Evolutionary conservation across 2,797 vertebrate genomes (phyloP).

Genomic region (Centropyge bicolor): DNA sequence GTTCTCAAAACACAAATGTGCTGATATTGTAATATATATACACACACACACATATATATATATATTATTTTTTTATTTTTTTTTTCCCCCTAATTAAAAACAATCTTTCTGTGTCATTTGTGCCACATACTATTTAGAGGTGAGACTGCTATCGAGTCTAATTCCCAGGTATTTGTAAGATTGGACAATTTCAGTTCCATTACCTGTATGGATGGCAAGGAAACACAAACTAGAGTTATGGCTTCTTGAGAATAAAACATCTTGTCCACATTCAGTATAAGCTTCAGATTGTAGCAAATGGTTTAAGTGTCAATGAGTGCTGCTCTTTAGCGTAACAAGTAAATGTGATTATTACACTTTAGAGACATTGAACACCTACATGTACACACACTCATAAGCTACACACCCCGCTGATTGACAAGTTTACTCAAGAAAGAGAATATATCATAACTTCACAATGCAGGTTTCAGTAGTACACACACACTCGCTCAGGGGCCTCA

Average conservation of each 20-base stretch:
- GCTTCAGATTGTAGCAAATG: no score
- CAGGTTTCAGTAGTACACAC: conserved; percentile 21
- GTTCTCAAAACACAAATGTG: neutral
- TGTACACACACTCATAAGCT: neutral
- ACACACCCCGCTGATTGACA: conserved; percentile 15
- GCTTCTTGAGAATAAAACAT: no score
- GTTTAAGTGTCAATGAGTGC: neutral
- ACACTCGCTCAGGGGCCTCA: conserved; percentile 43
- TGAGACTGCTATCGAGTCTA: neutral
- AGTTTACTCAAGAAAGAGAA: neutral
- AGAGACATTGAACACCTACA: conserved; percentile 15
- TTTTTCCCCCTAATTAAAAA: no score
- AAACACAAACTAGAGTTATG: no score
- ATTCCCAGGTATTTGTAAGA: neutral
- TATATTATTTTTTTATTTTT: no score
- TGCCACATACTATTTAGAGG: neutral
- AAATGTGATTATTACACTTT: conserved; percentile 3
- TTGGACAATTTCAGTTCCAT: neutral
- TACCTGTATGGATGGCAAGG: neutral
- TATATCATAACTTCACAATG: neutral
- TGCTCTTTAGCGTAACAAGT: neutral
- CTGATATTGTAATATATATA: no score
- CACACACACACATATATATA: no score
- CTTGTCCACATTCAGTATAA: neutral
- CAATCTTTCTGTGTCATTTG: neutral